A percentile compares a stretch with the other conserved stretches of the same genome.
These are phyloP conservation scores for Illadopsis cleaveri DNA, from an alignment of 2,113 vertebrate species.

Conservation along the genomic window DNA sequence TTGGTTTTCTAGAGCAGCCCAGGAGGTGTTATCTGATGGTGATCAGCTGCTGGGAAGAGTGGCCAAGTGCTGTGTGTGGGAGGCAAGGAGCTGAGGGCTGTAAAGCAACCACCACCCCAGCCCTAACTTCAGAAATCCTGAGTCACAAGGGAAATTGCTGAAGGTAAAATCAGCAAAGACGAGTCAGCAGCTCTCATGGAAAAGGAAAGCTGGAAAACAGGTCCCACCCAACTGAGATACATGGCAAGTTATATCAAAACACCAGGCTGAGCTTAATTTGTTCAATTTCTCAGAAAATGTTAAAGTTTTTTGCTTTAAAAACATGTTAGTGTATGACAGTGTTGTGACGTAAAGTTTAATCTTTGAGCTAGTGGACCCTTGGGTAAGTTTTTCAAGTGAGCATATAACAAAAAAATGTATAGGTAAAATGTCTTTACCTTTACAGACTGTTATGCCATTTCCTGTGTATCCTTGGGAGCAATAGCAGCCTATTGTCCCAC, in stretches of 20 bases:
- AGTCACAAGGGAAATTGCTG: not conserved
- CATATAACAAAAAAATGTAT: not conserved
- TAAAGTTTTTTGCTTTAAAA: not conserved
- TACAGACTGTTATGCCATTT: conserved; percentile 71
- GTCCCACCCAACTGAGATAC: not conserved
- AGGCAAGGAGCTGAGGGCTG: not conserved
- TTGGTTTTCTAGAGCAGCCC: not conserved
- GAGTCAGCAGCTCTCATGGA: not conserved
- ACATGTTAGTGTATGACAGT: too few species aligned
- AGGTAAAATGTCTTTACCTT: conserved; percentile 63
- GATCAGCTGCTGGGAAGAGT: not conserved
- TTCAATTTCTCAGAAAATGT: not conserved
- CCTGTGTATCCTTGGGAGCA: conserved; percentile 77
- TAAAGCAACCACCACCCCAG: not conserved
- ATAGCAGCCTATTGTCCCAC: conserved; percentile 73
- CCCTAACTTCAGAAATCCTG: not conserved
- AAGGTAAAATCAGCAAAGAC: not conserved
- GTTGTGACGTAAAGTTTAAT: not conserved
- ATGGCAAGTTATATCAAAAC: not conserved
- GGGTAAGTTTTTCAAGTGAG: not conserved
- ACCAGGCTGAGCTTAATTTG: not conserved
- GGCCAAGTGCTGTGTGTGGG: accelerated
- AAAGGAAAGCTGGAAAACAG: not conserved
- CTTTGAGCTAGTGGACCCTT: not conserved
- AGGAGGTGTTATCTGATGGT: not conserved